phyloP scores from a whole-genome alignment of 1,140 invertebrate genomes.

The Paralvinella palmiformis region DNA sequence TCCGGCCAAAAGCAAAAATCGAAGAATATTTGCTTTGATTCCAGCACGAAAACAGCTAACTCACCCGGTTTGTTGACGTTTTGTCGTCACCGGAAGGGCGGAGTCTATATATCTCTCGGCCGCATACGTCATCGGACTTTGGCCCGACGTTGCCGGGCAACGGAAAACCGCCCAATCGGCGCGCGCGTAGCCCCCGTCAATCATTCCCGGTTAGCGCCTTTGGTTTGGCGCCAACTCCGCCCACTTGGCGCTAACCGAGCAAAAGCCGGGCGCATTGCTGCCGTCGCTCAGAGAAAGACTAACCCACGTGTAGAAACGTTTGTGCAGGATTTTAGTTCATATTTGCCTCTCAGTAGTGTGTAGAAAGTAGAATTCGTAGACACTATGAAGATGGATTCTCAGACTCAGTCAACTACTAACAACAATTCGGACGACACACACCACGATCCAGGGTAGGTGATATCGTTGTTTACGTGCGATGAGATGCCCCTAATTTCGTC shows the following conservation, averaged over 20 bases:
- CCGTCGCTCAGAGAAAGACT: background rate
- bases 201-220: constrained; percentile 1
- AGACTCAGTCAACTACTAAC: background rate
- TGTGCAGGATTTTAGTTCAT: background rate
- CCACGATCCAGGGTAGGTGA: constrained; percentile 13
- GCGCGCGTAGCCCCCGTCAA: constrained; percentile 6
- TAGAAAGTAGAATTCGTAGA: constrained; percentile 5
- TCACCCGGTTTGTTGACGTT: no score
- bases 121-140: background rate
- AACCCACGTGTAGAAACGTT: background rate
- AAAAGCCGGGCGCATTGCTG: background rate
- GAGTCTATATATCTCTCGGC: no score
- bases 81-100: no score
- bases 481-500: background rate
- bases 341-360: background rate
- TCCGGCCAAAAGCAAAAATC: no score
- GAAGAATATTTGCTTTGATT: no score
- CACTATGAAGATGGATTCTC: constrained; percentile 11
- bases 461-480: background rate
- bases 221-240: no score
- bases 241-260: background rate
- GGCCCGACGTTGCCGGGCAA: constrained; percentile 15
- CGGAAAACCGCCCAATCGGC: constrained; percentile 3
- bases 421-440: background rate
- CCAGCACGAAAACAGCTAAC: no score